Percentiles rank a stretch among this genome's conserved stretches.
phyloP scores from a whole-genome alignment of 2,888 invertebrate genomes.

The Folsomia manolachei region DNA sequence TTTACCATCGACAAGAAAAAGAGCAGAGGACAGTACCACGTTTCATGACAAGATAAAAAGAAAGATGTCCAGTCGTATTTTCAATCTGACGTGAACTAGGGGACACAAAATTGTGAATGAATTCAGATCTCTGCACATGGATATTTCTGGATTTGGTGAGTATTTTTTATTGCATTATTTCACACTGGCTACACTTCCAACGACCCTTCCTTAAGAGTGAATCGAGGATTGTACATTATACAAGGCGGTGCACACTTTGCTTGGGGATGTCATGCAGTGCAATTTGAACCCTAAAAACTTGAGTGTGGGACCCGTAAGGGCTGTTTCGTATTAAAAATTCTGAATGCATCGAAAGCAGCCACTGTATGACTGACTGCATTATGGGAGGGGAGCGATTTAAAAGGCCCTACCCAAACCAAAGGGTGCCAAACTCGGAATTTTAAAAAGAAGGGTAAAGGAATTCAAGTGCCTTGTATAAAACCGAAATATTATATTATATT shows the following conservation, averaged over 20 bases:
- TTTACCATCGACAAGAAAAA: background rate
- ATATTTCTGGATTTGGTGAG: background rate
- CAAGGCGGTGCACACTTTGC: background rate
- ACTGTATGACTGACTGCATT: background rate
- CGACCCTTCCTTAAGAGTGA: background rate
- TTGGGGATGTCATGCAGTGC: background rate
- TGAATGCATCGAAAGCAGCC: background rate
- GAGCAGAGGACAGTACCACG: background rate
- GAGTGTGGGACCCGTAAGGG: conserved; percentile 3
- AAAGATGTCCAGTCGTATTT: background rate
- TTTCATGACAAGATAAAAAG: background rate
- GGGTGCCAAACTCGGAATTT: too few relatives aligned
- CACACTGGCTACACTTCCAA: background rate
- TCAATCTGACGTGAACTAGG: background rate
- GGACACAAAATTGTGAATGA: background rate
- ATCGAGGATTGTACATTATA: background rate
- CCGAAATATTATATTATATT: too few relatives aligned
- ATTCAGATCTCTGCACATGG: background rate
- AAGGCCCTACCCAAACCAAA: too few relatives aligned
- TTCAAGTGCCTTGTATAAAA: too few relatives aligned
- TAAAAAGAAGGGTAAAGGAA: too few relatives aligned
- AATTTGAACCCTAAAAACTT: background rate
- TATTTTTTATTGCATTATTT: conserved; percentile 7
- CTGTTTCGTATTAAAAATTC: conserved; percentile 4
- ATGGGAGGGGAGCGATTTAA: background rate